A percentile compares a stretch with the other conserved stretches of the same genome.
These are phyloP conservation scores for Drosophila lutescens DNA, from an alignment of 2,888 invertebrate species.

Conservation along the genomic window DNA sequence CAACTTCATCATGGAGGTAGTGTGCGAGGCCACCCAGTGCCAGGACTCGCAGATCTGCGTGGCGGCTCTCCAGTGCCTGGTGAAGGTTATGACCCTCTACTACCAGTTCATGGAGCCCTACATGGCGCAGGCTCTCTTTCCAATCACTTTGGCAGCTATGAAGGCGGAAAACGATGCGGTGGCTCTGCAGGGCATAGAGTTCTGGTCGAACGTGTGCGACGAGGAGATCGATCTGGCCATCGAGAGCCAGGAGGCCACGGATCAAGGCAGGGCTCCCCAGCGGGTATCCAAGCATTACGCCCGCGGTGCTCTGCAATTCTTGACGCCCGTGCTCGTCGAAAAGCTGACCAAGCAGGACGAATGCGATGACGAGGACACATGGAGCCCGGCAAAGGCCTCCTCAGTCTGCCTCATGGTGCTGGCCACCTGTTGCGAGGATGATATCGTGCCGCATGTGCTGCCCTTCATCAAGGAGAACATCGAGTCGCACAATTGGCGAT, in stretches of 20 bases:
- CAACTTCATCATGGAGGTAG: conserved; percentile 99
- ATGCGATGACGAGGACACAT: conserved; percentile 98
- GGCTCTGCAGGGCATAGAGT: conserved; percentile 99
- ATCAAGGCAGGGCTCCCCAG: conserved; percentile 96
- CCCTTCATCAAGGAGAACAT: conserved; percentile 99
- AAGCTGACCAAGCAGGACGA: conserved; percentile 98
- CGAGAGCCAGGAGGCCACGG: conserved; percentile 96
- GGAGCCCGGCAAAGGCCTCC: conserved; percentile 99
- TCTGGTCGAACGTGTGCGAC: conserved; percentile 99
- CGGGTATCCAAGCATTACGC: conserved; percentile 98
- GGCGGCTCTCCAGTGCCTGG: conserved; percentile 98
- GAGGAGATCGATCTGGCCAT: conserved; percentile 98
- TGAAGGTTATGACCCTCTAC: conserved; percentile 98
- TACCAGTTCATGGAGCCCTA: conserved; percentile 99
- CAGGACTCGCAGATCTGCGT: conserved; percentile 96
- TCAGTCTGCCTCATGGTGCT: conserved; percentile 99
- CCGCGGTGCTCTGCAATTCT: conserved; percentile 97
- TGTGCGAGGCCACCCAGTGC: conserved; percentile 99
- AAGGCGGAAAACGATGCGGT: conserved; percentile 98
- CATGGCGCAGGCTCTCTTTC: conserved; percentile 98
- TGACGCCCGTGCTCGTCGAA: conserved; percentile 96
- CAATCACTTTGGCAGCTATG: conserved; percentile 99
- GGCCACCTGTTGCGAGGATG: conserved; percentile 98
- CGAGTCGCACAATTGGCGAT: conserved; percentile 95
- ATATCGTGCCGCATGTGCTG: conserved; percentile 96